Percentiles rank a stretch among this genome's conserved stretches.
Conservation (phyloP, 2,113 vertebrate genomes). For the Notarius quadriscutis region DNA sequence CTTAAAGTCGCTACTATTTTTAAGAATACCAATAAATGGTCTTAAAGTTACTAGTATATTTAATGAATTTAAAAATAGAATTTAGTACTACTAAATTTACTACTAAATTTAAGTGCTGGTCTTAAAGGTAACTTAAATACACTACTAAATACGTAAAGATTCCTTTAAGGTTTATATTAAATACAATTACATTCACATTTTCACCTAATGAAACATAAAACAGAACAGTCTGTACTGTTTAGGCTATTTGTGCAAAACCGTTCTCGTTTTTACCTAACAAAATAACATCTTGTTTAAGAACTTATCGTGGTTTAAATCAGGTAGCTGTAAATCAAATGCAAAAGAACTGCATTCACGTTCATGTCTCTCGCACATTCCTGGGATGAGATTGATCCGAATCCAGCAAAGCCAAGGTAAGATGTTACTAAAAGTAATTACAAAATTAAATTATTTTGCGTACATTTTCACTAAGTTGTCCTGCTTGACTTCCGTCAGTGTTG, state of each 20-base stretch:
- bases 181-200: too few relatives aligned
- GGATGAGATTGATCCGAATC: not conserved
- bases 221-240: not conserved
- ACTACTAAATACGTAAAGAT: too few relatives aligned
- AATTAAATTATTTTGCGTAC: not conserved
- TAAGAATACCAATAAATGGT: too few relatives aligned
- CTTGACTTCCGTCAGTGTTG: not conserved
- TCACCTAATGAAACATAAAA: too few relatives aligned
- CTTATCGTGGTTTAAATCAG: not conserved
- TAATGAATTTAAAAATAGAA: too few relatives aligned
- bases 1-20: too few relatives aligned
- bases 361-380: not conserved
- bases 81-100: too few relatives aligned
- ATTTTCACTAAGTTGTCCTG: not conserved
- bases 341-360: not conserved
- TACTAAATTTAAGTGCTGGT: too few relatives aligned
- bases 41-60: too few relatives aligned
- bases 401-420: not conserved
- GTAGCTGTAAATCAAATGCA: not conserved
- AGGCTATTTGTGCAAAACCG: not conserved
- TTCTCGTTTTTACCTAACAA: not conserved
- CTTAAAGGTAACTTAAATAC: too few relatives aligned
- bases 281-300: not conserved
- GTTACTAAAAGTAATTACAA: not conserved
- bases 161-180: too few relatives aligned